These are phyloP conservation scores for Neoscelio sp. DNA, from an alignment of 2,888 invertebrate genomes.

Conservation along the genomic window DNA sequence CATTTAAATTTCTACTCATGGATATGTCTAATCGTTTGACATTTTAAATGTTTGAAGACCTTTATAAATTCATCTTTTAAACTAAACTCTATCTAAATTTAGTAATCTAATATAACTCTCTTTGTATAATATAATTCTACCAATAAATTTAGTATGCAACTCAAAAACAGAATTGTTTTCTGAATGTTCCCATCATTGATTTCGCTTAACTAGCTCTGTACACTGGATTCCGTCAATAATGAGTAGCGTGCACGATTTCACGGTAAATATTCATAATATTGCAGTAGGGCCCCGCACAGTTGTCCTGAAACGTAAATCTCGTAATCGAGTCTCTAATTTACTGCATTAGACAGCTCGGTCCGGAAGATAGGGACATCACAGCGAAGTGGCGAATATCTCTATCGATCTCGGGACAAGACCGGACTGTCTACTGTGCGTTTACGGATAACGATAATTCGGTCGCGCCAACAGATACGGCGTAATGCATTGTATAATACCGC, in stretches of 20 bases:
- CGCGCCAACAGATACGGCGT: conserved; percentile 59
- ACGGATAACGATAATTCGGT: conserved; percentile 66
- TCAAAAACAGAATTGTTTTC: conserved; percentile 8
- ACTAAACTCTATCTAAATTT: no score
- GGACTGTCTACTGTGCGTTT: conserved; percentile 56
- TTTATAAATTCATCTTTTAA: no score
- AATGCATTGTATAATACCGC: conserved; percentile 57
- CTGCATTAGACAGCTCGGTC: conserved; percentile 50
- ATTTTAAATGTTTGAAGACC: no score
- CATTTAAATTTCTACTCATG: no score
- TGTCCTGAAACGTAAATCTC: conserved; percentile 39
- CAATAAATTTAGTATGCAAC: no score
- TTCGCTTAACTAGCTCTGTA: conserved; percentile 35
- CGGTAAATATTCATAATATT: conserved; percentile 54
- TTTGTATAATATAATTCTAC: no score
- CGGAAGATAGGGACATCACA: conserved; percentile 64
- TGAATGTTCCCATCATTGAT: no score
- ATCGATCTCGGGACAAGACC: conserved; percentile 62
- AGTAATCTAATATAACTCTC: no score
- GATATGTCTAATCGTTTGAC: no score
- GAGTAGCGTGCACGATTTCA: conserved; percentile 34
- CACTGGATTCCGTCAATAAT: conserved; percentile 39
- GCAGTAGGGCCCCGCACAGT: conserved; percentile 31
- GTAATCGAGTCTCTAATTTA: conserved; percentile 67
- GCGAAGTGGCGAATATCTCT: conserved; percentile 62